Evolutionary conservation across 2,797 vertebrate species (phyloP).

Genomic region (Bradypodion pumilum): DNA sequence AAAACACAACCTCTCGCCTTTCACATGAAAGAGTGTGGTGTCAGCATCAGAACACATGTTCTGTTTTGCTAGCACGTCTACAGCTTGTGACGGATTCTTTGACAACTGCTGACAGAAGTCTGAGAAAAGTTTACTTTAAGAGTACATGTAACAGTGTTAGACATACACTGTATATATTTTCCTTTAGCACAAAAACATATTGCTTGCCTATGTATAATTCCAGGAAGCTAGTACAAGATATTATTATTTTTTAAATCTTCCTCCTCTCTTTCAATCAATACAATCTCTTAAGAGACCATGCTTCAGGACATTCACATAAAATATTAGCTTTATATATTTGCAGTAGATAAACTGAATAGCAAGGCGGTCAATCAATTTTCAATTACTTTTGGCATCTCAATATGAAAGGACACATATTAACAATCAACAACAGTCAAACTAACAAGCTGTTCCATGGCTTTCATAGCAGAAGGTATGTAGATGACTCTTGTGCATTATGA

Average conservation of each 20-base stretch:
- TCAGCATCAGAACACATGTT: conserved; percentile 52
- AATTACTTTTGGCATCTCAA: conserved; percentile 65
- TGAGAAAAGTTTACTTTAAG: neutral
- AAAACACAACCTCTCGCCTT: conserved; percentile 47
- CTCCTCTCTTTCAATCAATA: conserved; percentile 59
- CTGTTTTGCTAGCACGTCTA: conserved; percentile 45
- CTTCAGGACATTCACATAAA: conserved; percentile 67
- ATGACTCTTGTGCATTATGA: conserved; percentile 48
- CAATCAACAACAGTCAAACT: conserved; percentile 46
- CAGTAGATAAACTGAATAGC: conserved; percentile 65
- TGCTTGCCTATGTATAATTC: conserved; percentile 35
- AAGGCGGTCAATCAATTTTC: conserved; percentile 66
- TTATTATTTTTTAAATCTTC: neutral
- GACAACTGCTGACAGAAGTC: conserved; percentile 44
- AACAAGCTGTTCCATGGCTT: conserved; percentile 46
- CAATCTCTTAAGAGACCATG: conserved; percentile 52
- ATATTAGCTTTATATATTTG: conserved; percentile 65
- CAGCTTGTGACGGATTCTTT: conserved; percentile 40
- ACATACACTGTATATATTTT: neutral
- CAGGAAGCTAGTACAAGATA: conserved; percentile 47
- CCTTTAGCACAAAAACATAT: neutral
- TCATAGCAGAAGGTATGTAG: conserved; percentile 35
- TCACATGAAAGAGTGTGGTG: conserved; percentile 47
- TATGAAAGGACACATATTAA: conserved; percentile 47
- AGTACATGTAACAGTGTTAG: conserved; percentile 19